phyloP scores from a whole-genome alignment of 2,888 invertebrate genomes.

The Acanthosoma haemorrhoidale region DNA sequence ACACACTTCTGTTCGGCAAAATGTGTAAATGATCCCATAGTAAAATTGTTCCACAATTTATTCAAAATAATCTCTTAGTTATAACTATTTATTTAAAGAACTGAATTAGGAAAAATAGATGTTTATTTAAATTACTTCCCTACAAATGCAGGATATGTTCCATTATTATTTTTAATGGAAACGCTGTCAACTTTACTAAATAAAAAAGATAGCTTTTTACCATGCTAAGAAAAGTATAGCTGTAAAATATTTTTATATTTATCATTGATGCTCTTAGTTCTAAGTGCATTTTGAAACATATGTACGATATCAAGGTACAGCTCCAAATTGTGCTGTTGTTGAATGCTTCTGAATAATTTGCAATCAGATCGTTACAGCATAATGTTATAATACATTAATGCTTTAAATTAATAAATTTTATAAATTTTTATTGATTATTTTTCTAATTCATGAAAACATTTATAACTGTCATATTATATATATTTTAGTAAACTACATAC shows the following conservation, averaged over 20 bases:
- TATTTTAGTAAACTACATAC: conserved; percentile 15
- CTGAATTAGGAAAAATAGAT: conserved; percentile 12
- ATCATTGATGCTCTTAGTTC: conserved; percentile 17
- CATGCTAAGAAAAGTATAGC: conserved; percentile 20
- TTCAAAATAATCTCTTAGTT: conserved; percentile 7
- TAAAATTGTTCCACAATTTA: neutral
- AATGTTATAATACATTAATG: conserved; percentile 8
- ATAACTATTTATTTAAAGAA: conserved; percentile 21
- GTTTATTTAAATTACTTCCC: neutral
- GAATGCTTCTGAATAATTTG: conserved; percentile 21
- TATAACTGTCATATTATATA: conserved; percentile 16
- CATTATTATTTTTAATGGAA: conserved; percentile 4
- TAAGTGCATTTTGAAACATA: conserved; percentile 19
- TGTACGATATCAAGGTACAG: conserved; percentile 15
- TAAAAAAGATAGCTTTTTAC: conserved; percentile 14
- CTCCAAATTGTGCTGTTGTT: conserved; percentile 15
- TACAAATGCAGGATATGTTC: neutral
- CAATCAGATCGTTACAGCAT: conserved; percentile 1
- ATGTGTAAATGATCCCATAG: neutral
- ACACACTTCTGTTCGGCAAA: neutral
- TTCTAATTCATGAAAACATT: conserved; percentile 23
- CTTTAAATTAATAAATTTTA: conserved; percentile 25
- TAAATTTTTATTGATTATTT: conserved; percentile 23
- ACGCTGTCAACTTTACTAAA: neutral
- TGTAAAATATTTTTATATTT: conserved; percentile 25